A percentile compares a stretch with the other conserved stretches of the same genome.
Evolutionary conservation across 2,113 vertebrate species (phyloP).

Genomic region (Nipponia nippon): DNA sequence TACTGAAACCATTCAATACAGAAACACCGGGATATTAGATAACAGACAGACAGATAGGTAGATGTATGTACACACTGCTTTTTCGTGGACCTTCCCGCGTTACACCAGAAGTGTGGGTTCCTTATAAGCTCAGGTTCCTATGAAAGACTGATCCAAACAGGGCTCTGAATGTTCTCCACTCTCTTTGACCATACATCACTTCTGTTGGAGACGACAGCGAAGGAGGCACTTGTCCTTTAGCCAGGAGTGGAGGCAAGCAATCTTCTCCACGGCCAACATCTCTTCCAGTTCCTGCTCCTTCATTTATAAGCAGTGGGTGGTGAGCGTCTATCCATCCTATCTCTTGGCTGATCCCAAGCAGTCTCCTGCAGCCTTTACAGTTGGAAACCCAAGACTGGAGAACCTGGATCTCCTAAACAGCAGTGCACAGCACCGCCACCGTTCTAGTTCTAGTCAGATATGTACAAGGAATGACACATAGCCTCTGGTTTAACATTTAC

Average conservation of each 20-base stretch:
- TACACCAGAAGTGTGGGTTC: neutral
- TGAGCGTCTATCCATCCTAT: constrained; percentile 10
- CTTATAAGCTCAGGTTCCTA: neutral
- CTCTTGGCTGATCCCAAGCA: neutral
- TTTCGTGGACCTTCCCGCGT: neutral
- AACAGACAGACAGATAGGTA: constrained; percentile 32
- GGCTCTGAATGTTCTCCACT: neutral
- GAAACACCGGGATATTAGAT: constrained; percentile 50
- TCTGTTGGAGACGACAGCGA: neutral
- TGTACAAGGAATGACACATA: constrained; percentile 30
- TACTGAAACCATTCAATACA: constrained; percentile 62
- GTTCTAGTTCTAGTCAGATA: neutral
- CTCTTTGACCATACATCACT: neutral
- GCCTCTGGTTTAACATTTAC: constrained; percentile 45
- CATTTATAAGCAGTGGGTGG: constrained; percentile 10
- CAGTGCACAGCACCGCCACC: constrained; percentile 51
- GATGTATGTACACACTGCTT: constrained; percentile 52
- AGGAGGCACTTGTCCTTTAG: constrained; percentile 60
- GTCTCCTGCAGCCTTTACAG: constrained; percentile 9
- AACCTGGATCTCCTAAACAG: constrained; percentile 8
- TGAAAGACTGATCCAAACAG: neutral
- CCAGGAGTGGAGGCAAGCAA: constrained; percentile 2
- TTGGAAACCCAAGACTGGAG: constrained; percentile 9
- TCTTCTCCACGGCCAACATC: constrained; percentile 27
- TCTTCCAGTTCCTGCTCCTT: neutral